Evolutionary conservation across 2,113 vertebrate genomes (phyloP), one percentile per base, ranked within the genome.

Genomic region (Carassius carassius): DNA sequence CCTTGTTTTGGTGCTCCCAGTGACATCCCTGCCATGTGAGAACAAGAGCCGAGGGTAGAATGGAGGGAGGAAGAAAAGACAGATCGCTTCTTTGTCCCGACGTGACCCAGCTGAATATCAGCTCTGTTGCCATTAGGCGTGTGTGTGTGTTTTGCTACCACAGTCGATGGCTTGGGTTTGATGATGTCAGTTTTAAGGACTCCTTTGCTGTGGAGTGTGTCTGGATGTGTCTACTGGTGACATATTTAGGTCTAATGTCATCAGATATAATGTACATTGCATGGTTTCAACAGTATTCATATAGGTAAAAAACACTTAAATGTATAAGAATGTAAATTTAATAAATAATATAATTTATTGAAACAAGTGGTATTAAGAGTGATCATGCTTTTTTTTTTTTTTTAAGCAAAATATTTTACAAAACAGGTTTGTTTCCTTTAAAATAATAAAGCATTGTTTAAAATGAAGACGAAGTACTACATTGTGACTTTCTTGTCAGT

Each of bases 11-110:
- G 91, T 90, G 93, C 92, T 91, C 91, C 90, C 93, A 93, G 93
- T 93, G 94, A 94, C 93, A 93, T 94, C 93, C 91, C 94, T 87
- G 91, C 93, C 92, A 93, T 93, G 90, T 91, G 90, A 91, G 90
- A 86, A 69, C 79, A 81, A 81, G 79, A 35, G 79, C 63, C 63
- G 86, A 32, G 75, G 78, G 87, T 74, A 78, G 63, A 81, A 88
- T 75, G 87, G 84, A 88, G 85, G 77, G 87, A 87, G 86, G 81
- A 67, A 83, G 82, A 83, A 23, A 81, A 69, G 75, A 84, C 89
- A 87, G 83, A 84, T 23, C 32, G n/a, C n/a, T 69, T 41, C 88
- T 87, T 89, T 89, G 88, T 89, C 83, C 83, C 65, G n/a, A 67
- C 21, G 54, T 49, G 74, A 89, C 83, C 73, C 80, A 60, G 75